A percentile compares a stretch with the other conserved stretches of the same genome.
Conservation (phyloP, 2,888 invertebrate genomes). For the Rhynchonema sp. region DNA sequence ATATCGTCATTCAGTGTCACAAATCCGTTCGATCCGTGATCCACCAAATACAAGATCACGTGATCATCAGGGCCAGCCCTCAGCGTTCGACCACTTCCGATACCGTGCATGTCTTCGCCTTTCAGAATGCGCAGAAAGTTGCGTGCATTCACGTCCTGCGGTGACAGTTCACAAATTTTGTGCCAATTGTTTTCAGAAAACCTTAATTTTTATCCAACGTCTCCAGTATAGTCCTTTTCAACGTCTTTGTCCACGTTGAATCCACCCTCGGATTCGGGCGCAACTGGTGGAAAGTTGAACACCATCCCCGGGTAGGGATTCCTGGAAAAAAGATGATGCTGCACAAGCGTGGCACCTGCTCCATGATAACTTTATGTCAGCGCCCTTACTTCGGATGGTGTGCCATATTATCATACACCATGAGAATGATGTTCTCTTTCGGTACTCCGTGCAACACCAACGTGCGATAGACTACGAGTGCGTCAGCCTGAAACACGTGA, state of each 20-base stretch:
- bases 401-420: background rate
- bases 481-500: background rate
- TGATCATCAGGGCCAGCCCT: background rate
- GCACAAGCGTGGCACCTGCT: too few relatives aligned
- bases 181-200: background rate
- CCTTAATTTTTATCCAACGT: background rate
- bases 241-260: too few relatives aligned
- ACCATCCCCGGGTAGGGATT: background rate
- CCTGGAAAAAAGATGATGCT: background rate
- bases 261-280: background rate
- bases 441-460: background rate
- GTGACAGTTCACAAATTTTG: background rate
- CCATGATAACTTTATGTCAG: too few relatives aligned
- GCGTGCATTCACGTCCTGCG: background rate
- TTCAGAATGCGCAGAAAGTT: background rate
- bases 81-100: background rate
- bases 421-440: background rate
- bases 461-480: background rate
- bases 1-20: background rate
- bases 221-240: background rate
- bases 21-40: background rate
- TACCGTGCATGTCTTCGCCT: background rate
- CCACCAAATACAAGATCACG: background rate
- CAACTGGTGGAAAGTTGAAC: background rate
- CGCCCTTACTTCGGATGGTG: background rate